phyloP scores from a whole-genome alignment of 2,113 vertebrate genomes.

The Alaudala cheleensis region DNA sequence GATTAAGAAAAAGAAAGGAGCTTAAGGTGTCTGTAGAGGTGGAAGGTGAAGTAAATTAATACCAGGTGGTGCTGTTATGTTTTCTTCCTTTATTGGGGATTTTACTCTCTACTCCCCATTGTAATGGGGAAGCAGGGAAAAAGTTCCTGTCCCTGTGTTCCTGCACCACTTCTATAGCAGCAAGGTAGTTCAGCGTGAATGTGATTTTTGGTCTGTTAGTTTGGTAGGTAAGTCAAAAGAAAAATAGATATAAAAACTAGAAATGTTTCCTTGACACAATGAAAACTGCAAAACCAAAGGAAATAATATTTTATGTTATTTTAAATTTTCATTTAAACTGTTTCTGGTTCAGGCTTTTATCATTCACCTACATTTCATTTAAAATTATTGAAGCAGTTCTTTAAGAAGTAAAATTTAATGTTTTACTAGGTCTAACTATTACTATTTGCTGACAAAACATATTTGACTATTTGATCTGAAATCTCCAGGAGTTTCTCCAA shows the following conservation, averaged over 20 bases:
- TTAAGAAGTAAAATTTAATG: background rate
- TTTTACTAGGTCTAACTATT: background rate
- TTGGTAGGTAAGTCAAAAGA: background rate
- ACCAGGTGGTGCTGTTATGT: background rate
- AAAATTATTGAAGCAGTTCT: background rate
- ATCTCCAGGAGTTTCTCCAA: background rate
- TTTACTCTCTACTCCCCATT: background rate
- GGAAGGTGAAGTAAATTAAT: background rate
- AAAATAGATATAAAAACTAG: background rate
- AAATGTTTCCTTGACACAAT: background rate
- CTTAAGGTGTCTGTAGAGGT: background rate
- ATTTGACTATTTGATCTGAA: background rate
- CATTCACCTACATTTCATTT: background rate
- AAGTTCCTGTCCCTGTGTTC: background rate
- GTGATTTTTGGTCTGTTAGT: background rate
- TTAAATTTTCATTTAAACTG: background rate
- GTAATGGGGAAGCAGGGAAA: background rate
- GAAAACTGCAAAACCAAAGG: background rate
- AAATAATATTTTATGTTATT: background rate
- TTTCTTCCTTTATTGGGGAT: background rate
- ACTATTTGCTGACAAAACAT: background rate
- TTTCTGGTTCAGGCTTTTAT: background rate
- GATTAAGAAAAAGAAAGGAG: background rate
- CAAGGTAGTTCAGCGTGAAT: background rate
- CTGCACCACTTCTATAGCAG: background rate